A percentile compares a stretch with the other conserved stretches of the same genome.
These are phyloP conservation scores for Hydra vulgaris DNA, from an alignment of 30 jellyfish, hydroid and myxozoan species.

Conservation along the genomic window DNA sequence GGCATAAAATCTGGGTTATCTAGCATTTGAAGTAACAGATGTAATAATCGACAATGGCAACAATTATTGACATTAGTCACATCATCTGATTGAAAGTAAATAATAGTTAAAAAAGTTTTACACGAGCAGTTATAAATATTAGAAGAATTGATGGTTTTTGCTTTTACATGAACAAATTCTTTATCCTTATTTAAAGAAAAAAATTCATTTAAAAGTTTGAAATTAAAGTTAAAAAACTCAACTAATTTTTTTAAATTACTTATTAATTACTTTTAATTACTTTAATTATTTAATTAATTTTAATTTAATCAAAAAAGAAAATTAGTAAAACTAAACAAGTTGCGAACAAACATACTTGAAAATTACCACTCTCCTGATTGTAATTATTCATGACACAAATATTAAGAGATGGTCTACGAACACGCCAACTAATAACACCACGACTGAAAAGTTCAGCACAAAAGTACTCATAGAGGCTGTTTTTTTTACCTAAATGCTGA, in stretches of 20 bases:
- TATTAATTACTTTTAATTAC: background rate
- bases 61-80: background rate
- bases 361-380: conserved; percentile 1
- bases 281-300: too few species aligned
- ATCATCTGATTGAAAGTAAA: background rate
- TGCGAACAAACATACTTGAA: background rate
- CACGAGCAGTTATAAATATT: background rate
- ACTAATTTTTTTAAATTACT: background rate
- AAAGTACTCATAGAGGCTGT: conserved; percentile 6
- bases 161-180: background rate
- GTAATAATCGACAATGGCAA: background rate
- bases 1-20: background rate
- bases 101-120: background rate
- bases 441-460: conserved; percentile 10
- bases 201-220: background rate
- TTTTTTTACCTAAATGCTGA: background rate
- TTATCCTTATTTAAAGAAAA: background rate
- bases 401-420: background rate
- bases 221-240: background rate
- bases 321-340: background rate
- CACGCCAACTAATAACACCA: conserved; percentile 12
- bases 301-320: background rate
- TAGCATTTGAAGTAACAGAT: background rate
- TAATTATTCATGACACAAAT: conserved; percentile 6
- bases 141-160: background rate